Conservation (phyloP, 2,888 invertebrate genomes). For the Chirona hameri region DNA sequence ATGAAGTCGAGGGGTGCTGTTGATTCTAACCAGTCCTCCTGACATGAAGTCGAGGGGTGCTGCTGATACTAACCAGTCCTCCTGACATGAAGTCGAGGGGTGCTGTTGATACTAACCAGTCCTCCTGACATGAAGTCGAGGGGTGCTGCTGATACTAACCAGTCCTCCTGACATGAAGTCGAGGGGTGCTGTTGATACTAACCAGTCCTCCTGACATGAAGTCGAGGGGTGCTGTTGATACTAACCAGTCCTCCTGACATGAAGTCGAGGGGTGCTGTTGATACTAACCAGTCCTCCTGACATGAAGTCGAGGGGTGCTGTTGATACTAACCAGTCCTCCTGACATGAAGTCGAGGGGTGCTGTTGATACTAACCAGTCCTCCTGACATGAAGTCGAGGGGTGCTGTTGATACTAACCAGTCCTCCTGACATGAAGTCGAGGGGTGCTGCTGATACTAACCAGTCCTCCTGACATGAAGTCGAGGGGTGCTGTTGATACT, state of each 20-base stretch:
- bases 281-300: constrained; percentile 46
- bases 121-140: constrained; percentile 47
- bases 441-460: constrained; percentile 42
- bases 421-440: constrained; percentile 47
- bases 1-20: constrained; percentile 44
- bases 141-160: constrained; percentile 43
- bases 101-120: constrained; percentile 43
- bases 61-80: constrained; percentile 44
- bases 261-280: constrained; percentile 41
- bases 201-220: constrained; percentile 48
- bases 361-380: constrained; percentile 44
- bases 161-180: constrained; percentile 47
- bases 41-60: constrained; percentile 46
- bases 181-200: constrained; percentile 39
- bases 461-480: constrained; percentile 47
- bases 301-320: constrained; percentile 44
- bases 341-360: constrained; percentile 46
- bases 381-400: constrained; percentile 47
- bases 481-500: constrained; percentile 34
- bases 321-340: constrained; percentile 45
- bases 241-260: constrained; percentile 47
- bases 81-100: constrained; percentile 48
- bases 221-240: constrained; percentile 2
- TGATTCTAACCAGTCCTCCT: constrained; percentile 45
- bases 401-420: constrained; percentile 43